These are phyloP conservation scores for Branchipolynoe longqiensis DNA, from an alignment of 2,888 invertebrate species.

Conservation along the genomic window DNA sequence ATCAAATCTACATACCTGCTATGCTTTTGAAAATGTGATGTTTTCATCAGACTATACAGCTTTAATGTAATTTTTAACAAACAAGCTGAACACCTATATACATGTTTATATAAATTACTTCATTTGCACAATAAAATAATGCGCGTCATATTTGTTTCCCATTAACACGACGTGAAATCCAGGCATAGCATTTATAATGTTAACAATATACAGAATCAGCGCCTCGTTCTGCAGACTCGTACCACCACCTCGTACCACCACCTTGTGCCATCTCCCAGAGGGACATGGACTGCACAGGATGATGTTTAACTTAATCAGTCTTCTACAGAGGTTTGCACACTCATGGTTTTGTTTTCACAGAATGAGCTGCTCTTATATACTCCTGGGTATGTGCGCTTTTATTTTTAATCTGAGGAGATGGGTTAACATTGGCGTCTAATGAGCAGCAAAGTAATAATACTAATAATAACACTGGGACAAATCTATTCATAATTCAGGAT, in stretches of 20 bases:
- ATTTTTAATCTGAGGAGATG: neutral
- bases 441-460: neutral
- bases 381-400: neutral
- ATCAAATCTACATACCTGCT: no score
- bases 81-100: no score
- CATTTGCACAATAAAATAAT: constrained; percentile 47
- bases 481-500: no score
- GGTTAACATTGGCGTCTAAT: neutral
- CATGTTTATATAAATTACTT: constrained; percentile 40
- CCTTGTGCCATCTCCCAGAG: no score
- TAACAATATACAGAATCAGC: neutral
- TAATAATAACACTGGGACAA: neutral
- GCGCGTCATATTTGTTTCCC: neutral
- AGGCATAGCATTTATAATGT: neutral
- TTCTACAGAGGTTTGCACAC: no score
- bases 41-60: no score
- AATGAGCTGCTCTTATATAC: no score
- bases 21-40: no score
- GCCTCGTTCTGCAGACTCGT: neutral
- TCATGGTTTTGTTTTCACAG: no score
- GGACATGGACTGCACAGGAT: no score
- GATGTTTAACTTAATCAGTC: no score
- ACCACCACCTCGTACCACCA: neutral
- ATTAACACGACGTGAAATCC: neutral
- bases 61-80: no score